Evolutionary conservation across 1,140 invertebrate genomes (phyloP).

Genomic region (Cheumatopsyche charites): DNA sequence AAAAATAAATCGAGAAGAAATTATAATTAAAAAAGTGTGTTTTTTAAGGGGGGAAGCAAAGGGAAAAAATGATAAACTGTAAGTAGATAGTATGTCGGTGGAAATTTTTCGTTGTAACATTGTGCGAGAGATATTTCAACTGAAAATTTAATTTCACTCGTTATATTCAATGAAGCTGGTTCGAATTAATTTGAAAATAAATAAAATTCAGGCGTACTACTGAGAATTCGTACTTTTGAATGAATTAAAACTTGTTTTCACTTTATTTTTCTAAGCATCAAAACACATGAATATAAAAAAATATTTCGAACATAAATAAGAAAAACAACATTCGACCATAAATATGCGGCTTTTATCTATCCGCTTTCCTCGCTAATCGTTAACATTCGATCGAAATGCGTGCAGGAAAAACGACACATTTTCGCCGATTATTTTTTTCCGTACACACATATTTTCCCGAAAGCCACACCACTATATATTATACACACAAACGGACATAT

Average conservation of each 20-base stretch:
- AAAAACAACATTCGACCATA: too few relatives aligned
- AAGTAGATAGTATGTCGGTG: constrained; percentile 46
- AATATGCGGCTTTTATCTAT: too few relatives aligned
- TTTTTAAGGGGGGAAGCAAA: constrained; percentile 47
- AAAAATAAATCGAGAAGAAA: constrained; percentile 49
- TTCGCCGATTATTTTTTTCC: neutral
- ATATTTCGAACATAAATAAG: too few relatives aligned
- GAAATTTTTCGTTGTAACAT: constrained; percentile 30
- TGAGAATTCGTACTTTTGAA: too few relatives aligned
- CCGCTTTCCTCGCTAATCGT: too few relatives aligned
- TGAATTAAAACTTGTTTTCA: too few relatives aligned
- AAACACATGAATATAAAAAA: too few relatives aligned
- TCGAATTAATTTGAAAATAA: too few relatives aligned
- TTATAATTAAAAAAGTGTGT: constrained; percentile 50
- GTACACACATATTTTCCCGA: neutral
- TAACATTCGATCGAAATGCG: too few relatives aligned
- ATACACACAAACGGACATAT: neutral
- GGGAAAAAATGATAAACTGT: constrained; percentile 48
- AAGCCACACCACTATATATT: neutral
- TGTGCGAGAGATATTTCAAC: constrained; percentile 22
- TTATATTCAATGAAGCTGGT: neutral
- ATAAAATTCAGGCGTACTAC: too few relatives aligned
- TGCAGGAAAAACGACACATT: too few relatives aligned
- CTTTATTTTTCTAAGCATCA: too few relatives aligned
- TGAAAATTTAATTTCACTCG: constrained; percentile 14